Evolutionary conservation across 2,113 vertebrate genomes (phyloP).

Genomic region (Cichladusa arquata): DNA sequence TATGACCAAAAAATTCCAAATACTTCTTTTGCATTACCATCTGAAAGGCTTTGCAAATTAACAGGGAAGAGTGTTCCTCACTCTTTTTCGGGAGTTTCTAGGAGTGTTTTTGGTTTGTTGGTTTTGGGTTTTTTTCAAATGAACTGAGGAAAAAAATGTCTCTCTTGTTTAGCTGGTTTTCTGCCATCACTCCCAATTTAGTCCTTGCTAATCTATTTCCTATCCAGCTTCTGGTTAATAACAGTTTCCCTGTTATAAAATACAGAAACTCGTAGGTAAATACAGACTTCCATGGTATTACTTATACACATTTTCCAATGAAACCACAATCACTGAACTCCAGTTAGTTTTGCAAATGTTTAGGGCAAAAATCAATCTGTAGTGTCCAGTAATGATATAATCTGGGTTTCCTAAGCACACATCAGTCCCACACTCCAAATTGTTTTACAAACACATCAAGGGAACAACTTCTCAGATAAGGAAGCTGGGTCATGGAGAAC

Average conservation of each 20-base stretch:
- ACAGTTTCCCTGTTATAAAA: background rate
- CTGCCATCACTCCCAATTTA: background rate
- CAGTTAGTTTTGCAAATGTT: background rate
- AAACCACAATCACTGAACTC: background rate
- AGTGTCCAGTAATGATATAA: background rate
- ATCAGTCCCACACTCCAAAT: background rate
- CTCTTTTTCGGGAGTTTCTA: background rate
- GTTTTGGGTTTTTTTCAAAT: background rate
- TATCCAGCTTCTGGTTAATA: background rate
- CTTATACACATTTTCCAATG: background rate
- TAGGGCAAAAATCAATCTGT: background rate
- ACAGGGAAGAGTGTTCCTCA: background rate
- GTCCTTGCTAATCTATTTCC: background rate
- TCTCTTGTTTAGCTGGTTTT: background rate
- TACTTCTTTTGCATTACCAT: background rate
- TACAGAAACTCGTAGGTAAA: background rate
- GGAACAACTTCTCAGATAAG: background rate
- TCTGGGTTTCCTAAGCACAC: background rate
- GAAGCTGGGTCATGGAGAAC: background rate
- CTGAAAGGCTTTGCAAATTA: background rate
- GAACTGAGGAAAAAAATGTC: background rate
- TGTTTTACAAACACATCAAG: background rate
- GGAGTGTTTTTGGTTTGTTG: background rate
- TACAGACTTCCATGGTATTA: background rate
- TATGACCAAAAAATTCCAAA: background rate